Percentiles rank a stretch among this genome's conserved stretches.
These are phyloP conservation scores for Cyanocitta stelleri DNA, from an alignment of 2,113 vertebrate genomes.

Conservation along the genomic window DNA sequence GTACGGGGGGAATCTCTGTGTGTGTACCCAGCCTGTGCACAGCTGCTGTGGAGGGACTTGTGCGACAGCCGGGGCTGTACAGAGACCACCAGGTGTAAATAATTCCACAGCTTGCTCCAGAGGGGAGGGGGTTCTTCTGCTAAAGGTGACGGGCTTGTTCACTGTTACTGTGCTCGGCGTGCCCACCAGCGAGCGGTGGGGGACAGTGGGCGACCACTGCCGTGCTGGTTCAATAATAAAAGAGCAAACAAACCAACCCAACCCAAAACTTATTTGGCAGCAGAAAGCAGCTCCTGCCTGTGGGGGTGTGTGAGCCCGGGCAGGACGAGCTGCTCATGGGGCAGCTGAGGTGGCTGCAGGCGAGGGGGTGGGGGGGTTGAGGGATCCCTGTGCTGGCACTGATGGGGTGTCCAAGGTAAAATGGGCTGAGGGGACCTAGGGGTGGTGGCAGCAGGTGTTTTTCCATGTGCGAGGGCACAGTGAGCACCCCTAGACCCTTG, in stretches of 20 bases:
- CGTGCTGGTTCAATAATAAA: conserved; percentile 85
- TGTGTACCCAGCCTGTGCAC: conserved; percentile 74
- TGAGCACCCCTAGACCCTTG: neutral
- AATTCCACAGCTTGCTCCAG: conserved; percentile 80
- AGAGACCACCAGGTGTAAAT: conserved; percentile 83
- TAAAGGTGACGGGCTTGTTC: conserved; percentile 70
- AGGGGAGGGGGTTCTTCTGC: conserved; percentile 70
- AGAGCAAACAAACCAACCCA: neutral
- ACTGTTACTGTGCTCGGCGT: conserved; percentile 72
- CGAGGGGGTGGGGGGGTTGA: rapidly evolving
- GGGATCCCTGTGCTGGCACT: neutral
- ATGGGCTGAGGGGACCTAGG: neutral
- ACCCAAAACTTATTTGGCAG: conserved; percentile 73
- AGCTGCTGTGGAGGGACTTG: conserved; percentile 69
- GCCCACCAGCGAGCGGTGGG: conserved; percentile 78
- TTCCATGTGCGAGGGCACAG: rapidly evolving
- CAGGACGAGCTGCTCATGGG: rapidly evolving
- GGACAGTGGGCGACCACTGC: conserved; percentile 79
- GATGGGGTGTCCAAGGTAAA: neutral
- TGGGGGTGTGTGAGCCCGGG: neutral
- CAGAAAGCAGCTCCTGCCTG: neutral
- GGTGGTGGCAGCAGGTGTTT: neutral
- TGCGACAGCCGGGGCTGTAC: conserved; percentile 77
- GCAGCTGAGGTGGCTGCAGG: neutral
- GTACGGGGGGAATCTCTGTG: conserved; percentile 30